Conservation (phyloP, 1,140 invertebrate species). For the Drosophila carrolli region DNA sequence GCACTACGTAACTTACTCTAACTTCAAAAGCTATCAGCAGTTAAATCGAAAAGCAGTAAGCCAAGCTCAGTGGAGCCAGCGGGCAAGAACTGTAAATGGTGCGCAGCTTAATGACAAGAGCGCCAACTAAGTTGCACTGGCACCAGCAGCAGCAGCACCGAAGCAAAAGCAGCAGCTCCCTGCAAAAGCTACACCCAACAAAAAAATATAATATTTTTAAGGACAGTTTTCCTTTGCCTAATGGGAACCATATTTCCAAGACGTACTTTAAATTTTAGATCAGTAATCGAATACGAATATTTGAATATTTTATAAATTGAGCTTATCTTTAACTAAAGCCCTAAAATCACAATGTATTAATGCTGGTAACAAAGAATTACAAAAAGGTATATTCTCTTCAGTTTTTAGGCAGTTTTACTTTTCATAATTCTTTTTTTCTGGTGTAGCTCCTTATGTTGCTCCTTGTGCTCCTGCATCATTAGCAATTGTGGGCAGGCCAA, state of each 20-base stretch:
- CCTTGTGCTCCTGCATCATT: slow-evolving; percentile 68
- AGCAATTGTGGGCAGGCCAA: slow-evolving; percentile 73
- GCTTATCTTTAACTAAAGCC: too few relatives aligned
- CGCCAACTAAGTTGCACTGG: slow-evolving; percentile 64
- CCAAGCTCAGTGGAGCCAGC: slow-evolving; percentile 60
- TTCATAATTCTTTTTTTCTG: slow-evolving; percentile 1
- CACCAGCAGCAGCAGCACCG: slow-evolving; percentile 10
- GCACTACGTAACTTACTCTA: slow-evolving; percentile 79
- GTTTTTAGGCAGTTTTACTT: too few relatives aligned
- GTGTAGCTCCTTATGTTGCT: slow-evolving; percentile 29
- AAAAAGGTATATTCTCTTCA: too few relatives aligned
- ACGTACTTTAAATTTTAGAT: too few relatives aligned
- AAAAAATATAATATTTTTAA: background rate
- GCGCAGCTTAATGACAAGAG: slow-evolving; percentile 77
- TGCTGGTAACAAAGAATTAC: too few relatives aligned
- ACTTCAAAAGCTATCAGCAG: slow-evolving; percentile 82
- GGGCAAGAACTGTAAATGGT: slow-evolving; percentile 79
- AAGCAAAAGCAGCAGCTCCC: slow-evolving; percentile 7
- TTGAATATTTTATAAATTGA: too few relatives aligned
- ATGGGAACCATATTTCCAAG: too few relatives aligned
- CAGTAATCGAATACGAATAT: too few relatives aligned
- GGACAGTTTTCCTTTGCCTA: too few relatives aligned
- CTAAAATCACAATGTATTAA: too few relatives aligned
- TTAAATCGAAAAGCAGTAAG: slow-evolving; percentile 81
- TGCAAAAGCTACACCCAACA: slow-evolving; percentile 8